These are phyloP conservation scores for Cheiracanthium punctorium DNA, from an alignment of 2,888 invertebrate species.

Conservation along the genomic window DNA sequence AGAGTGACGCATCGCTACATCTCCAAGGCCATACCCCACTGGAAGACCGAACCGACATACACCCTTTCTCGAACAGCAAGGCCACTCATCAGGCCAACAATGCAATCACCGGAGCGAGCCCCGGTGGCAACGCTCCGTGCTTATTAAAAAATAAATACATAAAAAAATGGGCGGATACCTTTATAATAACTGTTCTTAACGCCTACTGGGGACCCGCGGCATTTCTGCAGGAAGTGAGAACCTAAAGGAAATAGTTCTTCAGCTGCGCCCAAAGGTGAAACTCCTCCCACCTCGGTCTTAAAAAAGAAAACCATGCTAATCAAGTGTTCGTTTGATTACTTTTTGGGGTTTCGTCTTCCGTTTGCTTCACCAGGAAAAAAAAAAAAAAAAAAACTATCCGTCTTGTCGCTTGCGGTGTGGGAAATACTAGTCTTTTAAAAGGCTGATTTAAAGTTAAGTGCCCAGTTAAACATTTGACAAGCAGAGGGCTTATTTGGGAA, in stretches of 20 bases:
- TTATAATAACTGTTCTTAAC: constrained; percentile 50
- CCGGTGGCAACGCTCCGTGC: constrained; percentile 24
- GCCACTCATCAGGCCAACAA: constrained; percentile 50
- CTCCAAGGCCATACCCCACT: constrained; percentile 22
- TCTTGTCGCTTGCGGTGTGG: too few species aligned
- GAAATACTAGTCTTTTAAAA: too few species aligned
- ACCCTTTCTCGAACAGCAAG: constrained; percentile 66
- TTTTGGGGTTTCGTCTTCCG: neutral
- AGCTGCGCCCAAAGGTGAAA: neutral
- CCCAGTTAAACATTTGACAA: too few species aligned
- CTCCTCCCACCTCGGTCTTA: neutral
- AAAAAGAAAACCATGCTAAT: neutral
- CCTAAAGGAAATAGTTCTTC: constrained; percentile 21
- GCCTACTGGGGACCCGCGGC: constrained; percentile 23
- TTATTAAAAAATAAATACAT: constrained; percentile 24
- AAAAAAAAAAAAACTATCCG: too few species aligned
- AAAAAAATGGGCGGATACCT: constrained; percentile 22
- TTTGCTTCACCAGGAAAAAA: too few species aligned
- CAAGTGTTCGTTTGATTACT: neutral
- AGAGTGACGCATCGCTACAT: constrained; percentile 21
- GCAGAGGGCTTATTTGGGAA: too few species aligned
- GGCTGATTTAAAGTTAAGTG: too few species aligned
- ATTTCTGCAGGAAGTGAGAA: constrained; percentile 23
- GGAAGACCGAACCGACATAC: constrained; percentile 27
- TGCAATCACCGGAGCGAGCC: constrained; percentile 29